Percentiles rank a stretch among this genome's conserved stretches.
Evolutionary conservation across 1,140 invertebrate species (phyloP).

Genomic region (Drepana arcuata): DNA sequence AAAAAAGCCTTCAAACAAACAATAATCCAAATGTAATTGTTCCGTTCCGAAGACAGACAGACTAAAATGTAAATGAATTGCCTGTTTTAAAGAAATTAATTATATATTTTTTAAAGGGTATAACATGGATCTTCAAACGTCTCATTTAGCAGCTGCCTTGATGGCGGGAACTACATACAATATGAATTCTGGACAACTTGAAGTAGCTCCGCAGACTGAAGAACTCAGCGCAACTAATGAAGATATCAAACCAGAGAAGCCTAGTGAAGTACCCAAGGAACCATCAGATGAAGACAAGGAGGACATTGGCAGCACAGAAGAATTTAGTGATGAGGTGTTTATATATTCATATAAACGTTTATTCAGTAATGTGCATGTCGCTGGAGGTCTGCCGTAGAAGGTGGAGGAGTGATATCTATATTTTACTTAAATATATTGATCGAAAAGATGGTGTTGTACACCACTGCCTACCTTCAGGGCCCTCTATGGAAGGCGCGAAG

Average conservation of each 20-base stretch:
- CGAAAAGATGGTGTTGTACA: too few relatives aligned
- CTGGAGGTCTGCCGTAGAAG: too few relatives aligned
- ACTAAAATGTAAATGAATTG: too few relatives aligned
- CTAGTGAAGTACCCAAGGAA: slow-evolving; percentile 29
- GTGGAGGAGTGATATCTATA: too few relatives aligned
- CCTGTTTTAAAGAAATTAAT: too few relatives aligned
- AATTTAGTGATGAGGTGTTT: slow-evolving; percentile 72
- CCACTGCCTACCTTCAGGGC: too few relatives aligned
- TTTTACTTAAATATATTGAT: too few relatives aligned
- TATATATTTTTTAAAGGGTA: background rate
- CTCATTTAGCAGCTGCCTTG: slow-evolving; percentile 62
- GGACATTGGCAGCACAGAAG: slow-evolving; percentile 72
- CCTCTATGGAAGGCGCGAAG: too few relatives aligned
- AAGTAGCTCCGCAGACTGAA: slow-evolving; percentile 17
- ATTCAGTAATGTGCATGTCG: too few relatives aligned
- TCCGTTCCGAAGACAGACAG: too few relatives aligned
- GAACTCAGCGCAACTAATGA: slow-evolving; percentile 17
- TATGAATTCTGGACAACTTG: background rate
- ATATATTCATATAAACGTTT: slow-evolving; percentile 10
- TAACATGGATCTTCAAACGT: slow-evolving; percentile 55
- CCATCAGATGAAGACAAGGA: slow-evolving; percentile 69
- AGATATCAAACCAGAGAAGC: slow-evolving; percentile 34
- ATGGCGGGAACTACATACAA: slow-evolving; percentile 43
- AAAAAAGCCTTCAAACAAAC: too few relatives aligned
- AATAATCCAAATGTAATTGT: too few relatives aligned